Evolutionary conservation across 1,140 invertebrate species (phyloP).

Genomic region (Cotesia chilonis): DNA sequence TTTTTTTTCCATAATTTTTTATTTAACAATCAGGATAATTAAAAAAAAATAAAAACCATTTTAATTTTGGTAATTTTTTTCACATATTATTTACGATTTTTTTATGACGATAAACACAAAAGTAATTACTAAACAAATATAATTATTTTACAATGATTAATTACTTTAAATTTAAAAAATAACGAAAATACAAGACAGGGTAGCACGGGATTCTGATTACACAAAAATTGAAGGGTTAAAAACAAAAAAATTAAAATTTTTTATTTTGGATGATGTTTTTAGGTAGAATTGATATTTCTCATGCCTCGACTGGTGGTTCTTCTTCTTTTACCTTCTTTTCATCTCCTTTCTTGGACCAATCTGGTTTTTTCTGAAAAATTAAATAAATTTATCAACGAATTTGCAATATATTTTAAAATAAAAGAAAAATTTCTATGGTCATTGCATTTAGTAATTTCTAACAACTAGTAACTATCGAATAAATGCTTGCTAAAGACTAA

Average conservation of each 20-base stretch:
- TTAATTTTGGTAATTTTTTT: not conserved
- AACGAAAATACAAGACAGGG: not conserved
- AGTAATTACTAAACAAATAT: not conserved
- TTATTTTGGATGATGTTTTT: not conserved
- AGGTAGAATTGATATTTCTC: conserved; percentile 58
- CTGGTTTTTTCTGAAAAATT: conserved; percentile 84
- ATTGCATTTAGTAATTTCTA: not conserved
- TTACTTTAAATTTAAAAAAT: not conserved
- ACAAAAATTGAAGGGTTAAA: not conserved
- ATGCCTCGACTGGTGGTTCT: conserved; percentile 83
- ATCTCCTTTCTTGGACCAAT: conserved; percentile 89
- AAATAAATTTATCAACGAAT: conserved; percentile 30
- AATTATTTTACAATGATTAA: conserved; percentile 11
- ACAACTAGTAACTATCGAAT: not conserved
- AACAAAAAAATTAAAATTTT: not conserved
- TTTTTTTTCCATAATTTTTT: too few relatives aligned
- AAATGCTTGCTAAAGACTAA: not conserved
- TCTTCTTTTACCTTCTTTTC: conserved; percentile 89
- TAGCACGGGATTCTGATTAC: not conserved
- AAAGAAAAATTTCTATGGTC: not conserved
- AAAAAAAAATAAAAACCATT: not conserved
- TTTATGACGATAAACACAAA: not conserved
- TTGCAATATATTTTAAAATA: not conserved
- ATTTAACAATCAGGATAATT: too few relatives aligned
- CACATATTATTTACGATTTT: not conserved